Conservation (phyloP, 1,140 invertebrate species). For the fruit fly (Drosophila melanogaster) region Release_6_plus_ISO1_MT NT_033779.5:14493501-14494000, state of each 20-base stretch:
- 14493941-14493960: constrained; percentile 29
- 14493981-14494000: constrained; percentile 50
- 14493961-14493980: constrained; percentile 42
- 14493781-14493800: constrained; percentile 24
- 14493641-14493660: constrained; percentile 53
- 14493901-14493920: constrained; percentile 34
- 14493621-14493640: constrained; percentile 43
- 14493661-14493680: constrained; percentile 49
- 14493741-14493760: constrained; percentile 55
- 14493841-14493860: constrained; percentile 58
- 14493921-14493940: constrained; percentile 55
- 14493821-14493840: constrained; percentile 66
- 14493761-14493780: constrained; percentile 35
- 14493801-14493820: constrained; percentile 48
- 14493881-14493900: constrained; percentile 50
- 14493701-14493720: constrained; percentile 66
- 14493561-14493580: constrained; percentile 47
- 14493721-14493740: constrained; percentile 60
- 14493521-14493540: constrained; percentile 76
- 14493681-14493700: constrained; percentile 32
- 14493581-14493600: constrained; percentile 55
- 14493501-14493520: constrained; percentile 25
- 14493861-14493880: constrained; percentile 57
- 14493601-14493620: constrained; percentile 48
- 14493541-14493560: constrained; percentile 67